Evolutionary conservation across 2,888 invertebrate species (phyloP).

Genomic region (Margaritifera margaritifera): DNA sequence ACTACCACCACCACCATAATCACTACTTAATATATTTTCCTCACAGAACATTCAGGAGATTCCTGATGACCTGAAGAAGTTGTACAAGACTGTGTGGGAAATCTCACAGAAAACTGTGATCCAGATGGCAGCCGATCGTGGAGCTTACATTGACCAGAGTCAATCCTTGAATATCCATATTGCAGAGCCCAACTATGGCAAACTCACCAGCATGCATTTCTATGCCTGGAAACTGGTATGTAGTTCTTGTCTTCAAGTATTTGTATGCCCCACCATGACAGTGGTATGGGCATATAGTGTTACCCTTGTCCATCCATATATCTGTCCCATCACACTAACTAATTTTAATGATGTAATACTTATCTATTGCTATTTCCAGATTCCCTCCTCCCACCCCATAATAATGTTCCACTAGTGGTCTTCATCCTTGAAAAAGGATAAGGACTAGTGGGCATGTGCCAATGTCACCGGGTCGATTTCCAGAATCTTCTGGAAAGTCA

Average conservation of each 20-base stretch:
- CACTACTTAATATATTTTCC: no score
- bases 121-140: constrained; percentile 98
- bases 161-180: constrained; percentile 98
- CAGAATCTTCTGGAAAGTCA: no score
- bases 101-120: constrained; percentile 93
- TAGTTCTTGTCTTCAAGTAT: background rate
- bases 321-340: background rate
- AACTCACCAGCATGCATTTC: constrained; percentile 98
- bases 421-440: no score
- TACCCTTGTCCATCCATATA: background rate
- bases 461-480: no score
- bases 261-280: background rate
- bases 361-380: no score
- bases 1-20: no score
- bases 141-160: constrained; percentile 98
- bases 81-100: constrained; percentile 99
- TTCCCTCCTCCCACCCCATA: no score
- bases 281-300: background rate
- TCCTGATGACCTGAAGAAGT: constrained; percentile 86
- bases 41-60: constrained; percentile 83
- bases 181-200: constrained; percentile 93
- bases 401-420: no score
- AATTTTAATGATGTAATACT: no score
- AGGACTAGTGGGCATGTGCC: no score
- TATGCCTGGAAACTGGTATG: constrained; percentile 92